Evolutionary conservation across 1,140 invertebrate genomes (phyloP).

Genomic region (Cydia amplana): DNA sequence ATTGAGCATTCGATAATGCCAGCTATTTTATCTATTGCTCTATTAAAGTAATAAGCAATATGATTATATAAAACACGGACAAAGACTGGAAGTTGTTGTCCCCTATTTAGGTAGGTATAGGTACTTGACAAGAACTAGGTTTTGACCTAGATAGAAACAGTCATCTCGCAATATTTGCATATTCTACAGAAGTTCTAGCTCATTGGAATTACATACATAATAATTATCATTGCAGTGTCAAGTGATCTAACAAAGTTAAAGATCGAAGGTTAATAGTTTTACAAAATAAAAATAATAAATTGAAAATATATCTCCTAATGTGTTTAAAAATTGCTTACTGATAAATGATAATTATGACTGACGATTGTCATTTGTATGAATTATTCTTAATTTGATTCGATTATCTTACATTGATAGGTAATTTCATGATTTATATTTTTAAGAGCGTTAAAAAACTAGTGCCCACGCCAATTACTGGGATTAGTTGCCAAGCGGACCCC

Average conservation of each 20-base stretch:
- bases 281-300: not conserved
- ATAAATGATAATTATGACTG: too few relatives aligned
- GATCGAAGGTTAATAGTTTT: not conserved
- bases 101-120: conserved; percentile 42
- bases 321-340: too few relatives aligned
- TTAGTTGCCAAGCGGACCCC: too few relatives aligned
- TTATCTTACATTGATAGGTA: too few relatives aligned
- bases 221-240: conserved; percentile 13
- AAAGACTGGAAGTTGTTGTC: conserved; percentile 33
- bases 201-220: conserved; percentile 3
- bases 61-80: not conserved
- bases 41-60: conserved; percentile 3
- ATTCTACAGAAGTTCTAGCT: conserved; percentile 16
- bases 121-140: conserved; percentile 37
- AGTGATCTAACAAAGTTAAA: not conserved
- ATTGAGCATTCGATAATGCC: conserved; percentile 1
- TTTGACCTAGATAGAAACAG: conserved; percentile 30
- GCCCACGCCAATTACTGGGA: too few relatives aligned
- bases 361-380: too few relatives aligned
- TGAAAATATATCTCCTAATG: too few relatives aligned
- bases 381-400: too few relatives aligned
- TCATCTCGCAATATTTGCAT: conserved; percentile 20
- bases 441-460: too few relatives aligned
- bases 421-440: too few relatives aligned
- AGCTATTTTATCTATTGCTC: not conserved